Conservation (phyloP, 2,888 invertebrate genomes). For the Agrochola litura region DNA sequence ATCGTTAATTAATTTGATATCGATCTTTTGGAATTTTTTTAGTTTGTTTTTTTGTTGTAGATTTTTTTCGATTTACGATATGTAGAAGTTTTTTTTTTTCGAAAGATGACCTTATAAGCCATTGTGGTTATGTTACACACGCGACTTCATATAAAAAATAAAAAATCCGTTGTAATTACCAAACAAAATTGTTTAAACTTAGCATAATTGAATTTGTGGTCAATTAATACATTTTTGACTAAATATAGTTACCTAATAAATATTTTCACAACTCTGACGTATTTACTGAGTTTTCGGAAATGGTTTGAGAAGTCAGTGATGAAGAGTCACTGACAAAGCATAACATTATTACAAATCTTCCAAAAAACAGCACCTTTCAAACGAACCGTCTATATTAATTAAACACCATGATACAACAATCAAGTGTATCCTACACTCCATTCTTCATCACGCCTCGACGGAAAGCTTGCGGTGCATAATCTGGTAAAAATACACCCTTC, state of each 20-base stretch:
- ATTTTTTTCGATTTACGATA: background rate
- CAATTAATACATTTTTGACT: too few relatives aligned
- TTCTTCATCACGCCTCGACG: constrained; percentile 65
- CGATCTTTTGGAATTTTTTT: constrained; percentile 36
- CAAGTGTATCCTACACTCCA: constrained; percentile 21
- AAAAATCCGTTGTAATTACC: too few relatives aligned
- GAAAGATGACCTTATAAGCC: background rate
- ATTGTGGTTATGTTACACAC: too few relatives aligned
- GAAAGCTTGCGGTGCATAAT: constrained; percentile 81
- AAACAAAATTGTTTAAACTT: too few relatives aligned
- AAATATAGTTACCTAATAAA: too few relatives aligned
- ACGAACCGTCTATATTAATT: background rate
- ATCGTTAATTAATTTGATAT: constrained; percentile 66
- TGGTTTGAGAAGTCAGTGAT: too few relatives aligned
- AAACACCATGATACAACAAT: constrained; percentile 16
- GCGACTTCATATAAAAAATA: too few relatives aligned
- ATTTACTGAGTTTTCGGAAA: too few relatives aligned
- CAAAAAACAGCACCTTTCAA: background rate
- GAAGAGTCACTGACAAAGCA: too few relatives aligned
- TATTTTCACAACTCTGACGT: too few relatives aligned
- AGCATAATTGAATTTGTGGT: too few relatives aligned
- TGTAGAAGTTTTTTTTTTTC: background rate
- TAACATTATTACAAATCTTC: background rate
- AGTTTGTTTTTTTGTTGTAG: background rate
- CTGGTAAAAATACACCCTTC: constrained; percentile 86